Evolutionary conservation across 1,140 invertebrate species (phyloP), one percentile per base, ranked within the genome.

Genomic region (Ylistrum balloti): DNA sequence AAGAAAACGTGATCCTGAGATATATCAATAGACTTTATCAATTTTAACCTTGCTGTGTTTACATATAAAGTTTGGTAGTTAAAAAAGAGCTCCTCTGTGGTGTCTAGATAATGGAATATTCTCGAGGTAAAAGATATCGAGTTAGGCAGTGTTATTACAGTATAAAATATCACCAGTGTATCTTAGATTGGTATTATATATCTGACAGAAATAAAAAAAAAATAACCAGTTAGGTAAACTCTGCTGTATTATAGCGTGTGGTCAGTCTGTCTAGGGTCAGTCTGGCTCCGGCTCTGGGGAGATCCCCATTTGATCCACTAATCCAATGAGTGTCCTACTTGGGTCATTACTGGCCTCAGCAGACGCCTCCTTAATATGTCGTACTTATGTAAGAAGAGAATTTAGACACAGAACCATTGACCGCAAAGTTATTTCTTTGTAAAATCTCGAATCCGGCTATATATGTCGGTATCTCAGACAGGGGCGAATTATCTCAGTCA

Each of bases 281-380:
- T 74, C 56, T 74, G 56, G n/a, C 56, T 74, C 56, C 56, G 56
- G 56, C 56, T n/a, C 56, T 74, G 56, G 56, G 56, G 56, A 74
- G 56, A 74, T 74, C 56, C 56, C 56, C 17, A n/a, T 74, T 22
- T 74, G 56, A 17, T 17, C 56, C n/a, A 9, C n/a, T 74, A 74
- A 74, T 74, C 56, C 56, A 74, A 74, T 74, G 56, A 74, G 2
- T n/a, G 56, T n/a, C n/a, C 56, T 74, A 74, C 56, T 74, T n/a
- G 28, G 56, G 28, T 74, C 56, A 74, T 74, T 74, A 74, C 56
- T n/a, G 56, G 56, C 56, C 41, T 74, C 56, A n/a, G 17, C 56
- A 74, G 56, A 74, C 56, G 56, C n/a, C 22, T 74, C 22, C 56
- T 74, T 74, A 9, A 74, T 9, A n/a, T 74, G 56, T 7, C 28